Conservation (phyloP, 2,888 invertebrate genomes). For the Dynastes hyllus region DNA sequence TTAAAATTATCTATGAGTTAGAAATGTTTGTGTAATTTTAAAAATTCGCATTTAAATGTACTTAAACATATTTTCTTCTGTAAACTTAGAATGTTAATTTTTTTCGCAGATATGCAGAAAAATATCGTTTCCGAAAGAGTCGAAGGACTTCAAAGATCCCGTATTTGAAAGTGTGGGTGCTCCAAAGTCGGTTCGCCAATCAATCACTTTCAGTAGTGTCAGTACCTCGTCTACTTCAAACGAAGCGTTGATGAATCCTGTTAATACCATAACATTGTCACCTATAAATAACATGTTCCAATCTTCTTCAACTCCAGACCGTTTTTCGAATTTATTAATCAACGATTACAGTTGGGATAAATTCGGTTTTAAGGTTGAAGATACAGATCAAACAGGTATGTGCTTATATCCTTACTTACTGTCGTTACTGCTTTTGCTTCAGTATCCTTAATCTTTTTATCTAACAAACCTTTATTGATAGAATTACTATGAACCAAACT, state of each 20-base stretch:
- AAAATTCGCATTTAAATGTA: too few species aligned
- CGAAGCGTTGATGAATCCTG: slow-evolving; percentile 45
- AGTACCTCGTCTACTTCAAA: slow-evolving; percentile 43
- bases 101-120: slow-evolving; percentile 66
- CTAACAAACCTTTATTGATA: background rate
- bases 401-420: background rate
- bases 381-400: slow-evolving; percentile 45
- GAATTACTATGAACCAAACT: too few species aligned
- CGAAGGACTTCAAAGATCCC: slow-evolving; percentile 55
- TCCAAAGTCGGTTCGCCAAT: slow-evolving; percentile 55
- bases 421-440: slow-evolving; percentile 29
- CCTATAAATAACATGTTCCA: slow-evolving; percentile 39
- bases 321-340: slow-evolving; percentile 44
- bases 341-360: slow-evolving; percentile 47
- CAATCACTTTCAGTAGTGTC: slow-evolving; percentile 51
- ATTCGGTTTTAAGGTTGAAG: slow-evolving; percentile 47
- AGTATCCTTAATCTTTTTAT: slow-evolving; percentile 6
- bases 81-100: background rate
- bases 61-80: background rate
- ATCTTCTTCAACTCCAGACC: slow-evolving; percentile 38
- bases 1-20: too few species aligned
- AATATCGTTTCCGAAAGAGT: slow-evolving; percentile 66
- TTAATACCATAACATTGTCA: slow-evolving; percentile 42
- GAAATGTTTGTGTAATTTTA: too few species aligned
- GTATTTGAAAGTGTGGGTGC: slow-evolving; percentile 60